Base-by-base conservation (phyloP, 2,797 vertebrate genomes). In the Epinephelus malabaricus region DNA sequence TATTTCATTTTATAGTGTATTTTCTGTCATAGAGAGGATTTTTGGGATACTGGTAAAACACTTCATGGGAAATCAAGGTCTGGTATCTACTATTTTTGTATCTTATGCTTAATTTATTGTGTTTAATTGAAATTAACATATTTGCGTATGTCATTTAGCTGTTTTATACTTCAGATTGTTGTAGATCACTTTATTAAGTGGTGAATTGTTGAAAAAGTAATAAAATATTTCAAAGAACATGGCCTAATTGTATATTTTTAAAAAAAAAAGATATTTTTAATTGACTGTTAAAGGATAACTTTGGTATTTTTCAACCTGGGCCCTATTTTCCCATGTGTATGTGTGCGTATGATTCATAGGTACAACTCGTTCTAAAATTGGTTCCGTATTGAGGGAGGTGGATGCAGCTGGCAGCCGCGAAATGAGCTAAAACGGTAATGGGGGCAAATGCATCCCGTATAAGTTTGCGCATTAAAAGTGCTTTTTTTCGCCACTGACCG, bases 81-180 rank as follows among this genome's bases (percentile, higher is more conserved):
- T 51, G 54, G 49, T 55, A 58, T 49, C 66, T 80, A 76, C 63
- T 87, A 81, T 91, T 93, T 93, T 90, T 92, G 50, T 93, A 89
- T 67, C 49, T 79, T 21, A 69, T 76, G 23, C 2, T 78, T 93
- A 77, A 93, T 91, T 93, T 92, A 92, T 94, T 90, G 10, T 70
- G 45, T 81, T 72, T 65, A 40, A 51, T 23, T 55, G 34, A 72
- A 72, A 78, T 79, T 74, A 82, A 83, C 53, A 64, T 56, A 12
- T 87, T 69, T 92, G 76, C 88, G 83, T 69, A 71, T 86, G n/a
- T 47, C 1, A 15, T 46, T 46, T 43, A 65, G 45, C 69, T 73
- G 55, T 92, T 86, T 88, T 79, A 56, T 87, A 62, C 9, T 67
- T 76, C 56, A 70, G 25, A 49, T 60, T 65, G 47, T 73, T 63